phyloP scores from a whole-genome alignment of 2,888 invertebrate genomes.

The Catocala nupta region DNA sequence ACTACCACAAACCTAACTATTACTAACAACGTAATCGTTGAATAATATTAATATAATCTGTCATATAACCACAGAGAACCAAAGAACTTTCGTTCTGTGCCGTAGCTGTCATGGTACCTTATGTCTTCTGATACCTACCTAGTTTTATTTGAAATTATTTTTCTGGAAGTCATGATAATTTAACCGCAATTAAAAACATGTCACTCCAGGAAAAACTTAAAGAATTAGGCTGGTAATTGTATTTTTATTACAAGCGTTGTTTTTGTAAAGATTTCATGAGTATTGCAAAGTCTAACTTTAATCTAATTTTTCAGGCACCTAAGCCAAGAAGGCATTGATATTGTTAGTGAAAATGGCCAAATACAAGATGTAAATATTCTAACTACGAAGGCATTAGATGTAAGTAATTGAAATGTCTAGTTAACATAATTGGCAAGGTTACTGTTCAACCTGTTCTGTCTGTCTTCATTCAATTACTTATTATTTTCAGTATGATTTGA shows the following conservation, averaged over 20 bases:
- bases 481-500: slow-evolving; percentile 90
- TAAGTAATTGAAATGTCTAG: slow-evolving; percentile 77
- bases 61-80: background rate
- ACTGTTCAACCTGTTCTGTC: slow-evolving; percentile 36
- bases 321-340: slow-evolving; percentile 90
- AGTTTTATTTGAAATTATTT: slow-evolving; percentile 72
- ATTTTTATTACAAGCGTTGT: slow-evolving; percentile 34
- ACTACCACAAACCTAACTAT: too few species aligned
- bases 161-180: slow-evolving; percentile 74
- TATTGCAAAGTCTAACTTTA: slow-evolving; percentile 34
- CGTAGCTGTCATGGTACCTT: slow-evolving; percentile 69
- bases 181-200: slow-evolving; percentile 82
- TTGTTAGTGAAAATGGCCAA: slow-evolving; percentile 89
- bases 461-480: slow-evolving; percentile 41
- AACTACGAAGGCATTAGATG: slow-evolving; percentile 90
- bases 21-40: too few species aligned
- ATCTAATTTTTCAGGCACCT: slow-evolving; percentile 89
- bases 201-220: slow-evolving; percentile 88
- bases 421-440: slow-evolving; percentile 39
- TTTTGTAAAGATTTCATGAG: slow-evolving; percentile 25
- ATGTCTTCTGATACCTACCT: slow-evolving; percentile 61
- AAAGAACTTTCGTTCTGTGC: slow-evolving; percentile 39
- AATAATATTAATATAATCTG: background rate
- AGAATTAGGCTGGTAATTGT: slow-evolving; percentile 90
- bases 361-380: slow-evolving; percentile 89